phyloP scores from a whole-genome alignment of 2,888 invertebrate species.

The Apodemia duryi region DNA sequence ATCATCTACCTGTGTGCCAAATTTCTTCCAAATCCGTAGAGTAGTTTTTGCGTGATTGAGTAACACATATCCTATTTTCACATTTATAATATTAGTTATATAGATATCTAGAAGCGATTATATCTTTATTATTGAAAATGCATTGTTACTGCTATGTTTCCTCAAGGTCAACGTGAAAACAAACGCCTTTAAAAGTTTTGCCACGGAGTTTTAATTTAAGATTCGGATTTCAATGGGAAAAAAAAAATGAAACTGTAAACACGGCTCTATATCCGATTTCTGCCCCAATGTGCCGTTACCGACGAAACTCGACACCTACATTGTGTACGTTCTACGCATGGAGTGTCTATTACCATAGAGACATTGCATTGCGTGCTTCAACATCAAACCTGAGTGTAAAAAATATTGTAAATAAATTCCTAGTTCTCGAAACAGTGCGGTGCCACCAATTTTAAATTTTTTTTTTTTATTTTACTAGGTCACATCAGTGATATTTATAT shows the following conservation, averaged over 20 bases:
- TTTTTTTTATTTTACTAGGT: too few species aligned
- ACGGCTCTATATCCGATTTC: conserved; percentile 13
- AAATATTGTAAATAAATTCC: too few species aligned
- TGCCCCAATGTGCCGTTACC: conserved; percentile 14
- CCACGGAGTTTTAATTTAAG: neutral
- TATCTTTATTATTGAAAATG: neutral
- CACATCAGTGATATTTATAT: too few species aligned
- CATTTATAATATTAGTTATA: too few species aligned
- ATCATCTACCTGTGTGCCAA: too few species aligned
- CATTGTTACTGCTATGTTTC: neutral
- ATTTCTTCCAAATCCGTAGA: too few species aligned
- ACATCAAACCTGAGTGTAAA: too few species aligned
- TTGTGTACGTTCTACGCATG: neutral
- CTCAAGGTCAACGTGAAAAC: neutral
- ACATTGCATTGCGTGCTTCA: neutral
- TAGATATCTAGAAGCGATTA: too few species aligned
- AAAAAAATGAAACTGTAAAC: conserved; percentile 13
- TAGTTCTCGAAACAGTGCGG: too few species aligned
- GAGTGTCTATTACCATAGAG: neutral
- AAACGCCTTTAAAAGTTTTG: neutral
- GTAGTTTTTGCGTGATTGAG: too few species aligned
- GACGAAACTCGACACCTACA: conserved; percentile 13
- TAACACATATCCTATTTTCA: too few species aligned
- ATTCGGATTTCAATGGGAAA: conserved; percentile 13
- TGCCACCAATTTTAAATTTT: too few species aligned